These are phyloP conservation scores for Parasteatoda lunata DNA, from an alignment of 2,888 invertebrate species.

Conservation along the genomic window DNA sequence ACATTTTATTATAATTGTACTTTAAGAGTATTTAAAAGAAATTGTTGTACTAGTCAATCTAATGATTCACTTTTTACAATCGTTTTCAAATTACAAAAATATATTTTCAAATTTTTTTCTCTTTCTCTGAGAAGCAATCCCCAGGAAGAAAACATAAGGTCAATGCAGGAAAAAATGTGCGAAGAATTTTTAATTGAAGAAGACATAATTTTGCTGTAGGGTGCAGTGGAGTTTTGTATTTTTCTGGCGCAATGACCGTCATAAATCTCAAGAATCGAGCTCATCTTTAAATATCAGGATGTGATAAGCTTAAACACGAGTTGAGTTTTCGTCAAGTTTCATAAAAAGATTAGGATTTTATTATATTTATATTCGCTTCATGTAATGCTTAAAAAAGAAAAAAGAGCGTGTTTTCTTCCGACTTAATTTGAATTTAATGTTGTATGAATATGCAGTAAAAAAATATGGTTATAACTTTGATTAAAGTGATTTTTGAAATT, in stretches of 20 bases:
- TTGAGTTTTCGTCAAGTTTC: background rate
- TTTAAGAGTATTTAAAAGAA: too few species aligned
- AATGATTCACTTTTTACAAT: too few species aligned
- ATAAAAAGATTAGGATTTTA: background rate
- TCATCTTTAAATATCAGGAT: background rate
- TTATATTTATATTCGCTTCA: background rate
- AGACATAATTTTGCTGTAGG: background rate
- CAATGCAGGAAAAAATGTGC: background rate
- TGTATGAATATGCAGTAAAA: too few species aligned
- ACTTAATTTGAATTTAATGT: background rate
- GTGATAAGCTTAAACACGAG: background rate
- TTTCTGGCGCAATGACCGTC: background rate
- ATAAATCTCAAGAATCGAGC: background rate
- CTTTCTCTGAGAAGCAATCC: too few species aligned
- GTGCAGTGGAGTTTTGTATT: background rate
- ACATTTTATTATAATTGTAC: too few species aligned
- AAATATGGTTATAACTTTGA: too few species aligned
- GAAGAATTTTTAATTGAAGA: background rate
- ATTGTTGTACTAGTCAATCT: too few species aligned
- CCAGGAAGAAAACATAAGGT: too few species aligned
- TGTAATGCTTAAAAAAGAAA: background rate
- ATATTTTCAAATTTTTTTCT: too few species aligned
- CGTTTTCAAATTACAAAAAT: too few species aligned
- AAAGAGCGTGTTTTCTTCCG: background rate
- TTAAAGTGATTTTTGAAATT: too few species aligned